Percentiles rank a stretch among this genome's conserved stretches.
These are phyloP conservation scores for Eulimnadia texana DNA, from an alignment of 1,140 invertebrate genomes.

Conservation along the genomic window DNA sequence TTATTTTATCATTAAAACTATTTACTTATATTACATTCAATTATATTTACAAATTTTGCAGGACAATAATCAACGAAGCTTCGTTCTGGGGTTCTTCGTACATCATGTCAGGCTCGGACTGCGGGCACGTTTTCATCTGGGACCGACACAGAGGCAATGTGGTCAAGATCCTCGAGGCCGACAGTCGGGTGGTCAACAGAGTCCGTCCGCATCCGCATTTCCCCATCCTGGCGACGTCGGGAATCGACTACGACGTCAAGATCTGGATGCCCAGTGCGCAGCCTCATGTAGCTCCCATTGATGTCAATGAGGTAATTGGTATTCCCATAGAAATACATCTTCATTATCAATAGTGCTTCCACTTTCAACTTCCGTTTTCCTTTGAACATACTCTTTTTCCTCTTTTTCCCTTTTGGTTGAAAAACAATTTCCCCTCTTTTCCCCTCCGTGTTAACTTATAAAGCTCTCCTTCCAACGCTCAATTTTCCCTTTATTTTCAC, in stretches of 20 bases:
- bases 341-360: too few relatives aligned
- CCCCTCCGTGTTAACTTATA: too few relatives aligned
- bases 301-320: not conserved
- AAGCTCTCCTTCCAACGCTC: too few relatives aligned
- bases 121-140: constrained; percentile 47
- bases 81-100: constrained; percentile 73
- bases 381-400: too few relatives aligned
- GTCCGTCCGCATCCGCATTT: constrained; percentile 68
- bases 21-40: not conserved
- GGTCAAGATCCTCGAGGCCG: constrained; percentile 65
- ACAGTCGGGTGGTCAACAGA: constrained; percentile 76
- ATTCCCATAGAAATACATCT: too few relatives aligned
- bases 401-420: too few relatives aligned
- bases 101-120: constrained; percentile 74
- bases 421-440: too few relatives aligned
- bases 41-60: constrained; percentile 35
- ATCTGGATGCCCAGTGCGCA: constrained; percentile 60
- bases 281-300: constrained; percentile 20
- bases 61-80: constrained; percentile 78
- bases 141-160: constrained; percentile 39
- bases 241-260: constrained; percentile 82
- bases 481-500: too few relatives aligned
- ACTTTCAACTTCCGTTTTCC: too few relatives aligned
- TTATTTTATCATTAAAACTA: too few relatives aligned
- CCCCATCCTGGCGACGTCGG: constrained; percentile 68